A percentile compares a stretch with the other conserved stretches of the same genome.
Evolutionary conservation across 2,113 vertebrate species (phyloP).

Genomic region (Varanus salvator): DNA sequence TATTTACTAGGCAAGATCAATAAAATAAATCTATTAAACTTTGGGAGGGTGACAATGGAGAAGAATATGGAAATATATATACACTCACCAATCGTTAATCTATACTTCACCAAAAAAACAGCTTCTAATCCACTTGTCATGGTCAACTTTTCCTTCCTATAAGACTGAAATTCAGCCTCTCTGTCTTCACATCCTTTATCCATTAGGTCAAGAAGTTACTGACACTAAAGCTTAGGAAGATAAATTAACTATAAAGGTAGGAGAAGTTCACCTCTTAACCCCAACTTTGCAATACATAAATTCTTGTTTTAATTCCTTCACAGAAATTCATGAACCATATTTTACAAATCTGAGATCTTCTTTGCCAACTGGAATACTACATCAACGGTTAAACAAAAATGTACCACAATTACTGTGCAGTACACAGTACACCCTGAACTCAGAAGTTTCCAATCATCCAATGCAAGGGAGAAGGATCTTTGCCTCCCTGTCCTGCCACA

Average conservation of each 20-base stretch:
- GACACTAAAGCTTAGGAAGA: constrained; percentile 24
- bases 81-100: not conserved
- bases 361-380: constrained; percentile 8
- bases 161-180: not conserved
- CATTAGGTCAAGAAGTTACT: constrained; percentile 66
- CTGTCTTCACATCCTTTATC: constrained; percentile 25
- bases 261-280: constrained; percentile 33
- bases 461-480: too few species aligned
- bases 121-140: not conserved
- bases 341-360: constrained; percentile 15
- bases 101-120: not conserved
- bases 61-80: not conserved
- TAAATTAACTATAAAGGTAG: constrained; percentile 45
- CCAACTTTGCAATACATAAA: constrained; percentile 63
- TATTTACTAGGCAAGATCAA: constrained; percentile 22
- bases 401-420: not conserved
- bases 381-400: constrained; percentile 30
- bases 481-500: too few species aligned
- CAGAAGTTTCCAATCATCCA: too few species aligned
- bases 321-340: constrained; percentile 24
- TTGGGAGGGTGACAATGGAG: not conserved
- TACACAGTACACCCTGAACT: not conserved
- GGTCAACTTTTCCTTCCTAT: not conserved
- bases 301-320: constrained; percentile 54
- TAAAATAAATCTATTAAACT: constrained; percentile 14